These are phyloP conservation scores for Orycteropus afer DNA, from an alignment of 2,113 vertebrate genomes.

Conservation along the genomic window DNA sequence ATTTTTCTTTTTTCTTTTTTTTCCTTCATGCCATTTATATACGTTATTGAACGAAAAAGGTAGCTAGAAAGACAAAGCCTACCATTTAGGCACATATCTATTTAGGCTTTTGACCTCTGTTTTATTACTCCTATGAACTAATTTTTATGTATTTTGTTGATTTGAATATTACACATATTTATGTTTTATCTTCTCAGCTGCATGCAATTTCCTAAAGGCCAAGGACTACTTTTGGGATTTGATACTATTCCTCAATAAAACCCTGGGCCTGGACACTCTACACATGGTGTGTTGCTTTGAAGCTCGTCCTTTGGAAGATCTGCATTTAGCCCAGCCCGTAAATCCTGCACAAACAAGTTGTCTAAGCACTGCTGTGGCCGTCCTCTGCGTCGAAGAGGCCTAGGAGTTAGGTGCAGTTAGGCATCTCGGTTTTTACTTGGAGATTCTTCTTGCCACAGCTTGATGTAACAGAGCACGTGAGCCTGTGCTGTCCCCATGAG, in stretches of 20 bases:
- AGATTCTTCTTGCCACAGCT: not conserved
- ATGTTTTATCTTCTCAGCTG: constrained; percentile 22
- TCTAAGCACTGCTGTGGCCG: not conserved
- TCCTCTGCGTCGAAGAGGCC: not conserved
- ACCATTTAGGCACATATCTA: not conserved
- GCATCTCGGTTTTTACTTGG: not conserved
- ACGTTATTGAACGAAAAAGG: not conserved
- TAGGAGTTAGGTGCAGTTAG: not conserved
- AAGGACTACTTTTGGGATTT: not conserved
- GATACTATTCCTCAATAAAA: not conserved
- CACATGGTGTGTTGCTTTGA: not conserved
- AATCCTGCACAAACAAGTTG: not conserved
- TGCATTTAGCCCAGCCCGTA: not conserved
- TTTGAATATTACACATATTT: constrained; percentile 10
- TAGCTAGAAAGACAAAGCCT: not conserved
- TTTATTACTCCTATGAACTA: not conserved
- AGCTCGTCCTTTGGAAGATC: not conserved
- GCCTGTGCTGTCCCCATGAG: not conserved
- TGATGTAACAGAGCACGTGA: not conserved
- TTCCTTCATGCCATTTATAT: not conserved
- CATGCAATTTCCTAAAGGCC: not conserved
- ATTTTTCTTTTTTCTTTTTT: not conserved
- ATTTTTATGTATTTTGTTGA: not conserved
- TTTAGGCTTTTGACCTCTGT: constrained; percentile 12
- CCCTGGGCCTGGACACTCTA: not conserved